phyloP scores from a whole-genome alignment of 2,113 vertebrate species.

The Corvus hawaiiensis region DNA sequence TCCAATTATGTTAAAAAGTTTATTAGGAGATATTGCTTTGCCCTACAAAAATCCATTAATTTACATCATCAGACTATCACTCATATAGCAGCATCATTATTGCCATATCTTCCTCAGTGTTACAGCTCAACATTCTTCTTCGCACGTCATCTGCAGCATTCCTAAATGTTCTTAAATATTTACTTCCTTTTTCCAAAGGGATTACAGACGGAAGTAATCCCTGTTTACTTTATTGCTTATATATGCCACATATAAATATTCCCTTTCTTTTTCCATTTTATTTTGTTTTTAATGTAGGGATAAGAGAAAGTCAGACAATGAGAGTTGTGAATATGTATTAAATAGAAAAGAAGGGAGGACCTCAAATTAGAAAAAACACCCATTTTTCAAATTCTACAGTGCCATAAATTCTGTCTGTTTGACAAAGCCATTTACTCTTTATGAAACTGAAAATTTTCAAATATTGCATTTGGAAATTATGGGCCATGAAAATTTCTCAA shows the following conservation, averaged over 20 bases:
- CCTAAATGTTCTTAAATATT: neutral
- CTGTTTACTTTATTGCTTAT: neutral
- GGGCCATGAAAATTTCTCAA: neutral
- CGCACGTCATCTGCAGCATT: neutral
- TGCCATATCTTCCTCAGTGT: neutral
- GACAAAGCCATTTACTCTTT: neutral
- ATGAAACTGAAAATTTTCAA: neutral
- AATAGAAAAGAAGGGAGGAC: neutral
- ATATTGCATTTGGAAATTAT: neutral
- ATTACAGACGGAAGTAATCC: neutral
- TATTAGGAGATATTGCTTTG: neutral
- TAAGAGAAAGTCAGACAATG: neutral
- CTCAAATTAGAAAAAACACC: accelerated
- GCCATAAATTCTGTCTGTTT: neutral
- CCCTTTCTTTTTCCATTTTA: neutral
- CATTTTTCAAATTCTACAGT: neutral
- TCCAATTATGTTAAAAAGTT: neutral
- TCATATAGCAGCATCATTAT: neutral
- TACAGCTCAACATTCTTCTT: neutral
- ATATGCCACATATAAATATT: neutral
- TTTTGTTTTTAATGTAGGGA: neutral
- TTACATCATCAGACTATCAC: neutral
- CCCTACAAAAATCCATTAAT: neutral
- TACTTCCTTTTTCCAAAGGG: neutral
- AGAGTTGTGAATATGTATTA: neutral